Percentiles rank a stretch among this genome's conserved stretches.
These are phyloP conservation scores for Chamaetylas fuelleborni DNA, from an alignment of 2,113 vertebrate genomes.

Conservation along the genomic window DNA sequence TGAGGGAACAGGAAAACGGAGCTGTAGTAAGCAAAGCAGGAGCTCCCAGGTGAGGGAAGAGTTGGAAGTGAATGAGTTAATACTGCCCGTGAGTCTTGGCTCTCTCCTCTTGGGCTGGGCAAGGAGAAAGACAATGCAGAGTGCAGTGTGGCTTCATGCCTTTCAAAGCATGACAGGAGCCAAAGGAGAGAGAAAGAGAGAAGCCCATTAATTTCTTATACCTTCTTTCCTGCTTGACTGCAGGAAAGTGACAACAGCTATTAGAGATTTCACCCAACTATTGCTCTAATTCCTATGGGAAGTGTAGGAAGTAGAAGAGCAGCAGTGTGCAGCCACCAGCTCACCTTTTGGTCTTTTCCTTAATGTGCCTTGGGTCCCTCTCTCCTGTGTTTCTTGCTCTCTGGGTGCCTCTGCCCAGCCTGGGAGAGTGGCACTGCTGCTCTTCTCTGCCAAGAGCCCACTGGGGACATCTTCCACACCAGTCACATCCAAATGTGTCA, in stretches of 20 bases:
- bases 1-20: background rate
- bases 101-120: background rate
- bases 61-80: background rate
- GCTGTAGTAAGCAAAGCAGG: background rate
- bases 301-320: background rate
- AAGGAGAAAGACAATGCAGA: background rate
- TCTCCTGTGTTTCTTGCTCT: background rate
- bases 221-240: background rate
- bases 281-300: background rate
- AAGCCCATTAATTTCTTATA: background rate
- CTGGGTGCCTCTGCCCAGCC: background rate
- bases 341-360: constrained; percentile 64
- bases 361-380: background rate
- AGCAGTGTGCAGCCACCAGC: background rate
- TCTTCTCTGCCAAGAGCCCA: background rate
- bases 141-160: background rate
- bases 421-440: background rate
- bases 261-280: background rate
- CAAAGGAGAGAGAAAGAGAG: background rate
- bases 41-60: background rate
- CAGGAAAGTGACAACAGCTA: background rate
- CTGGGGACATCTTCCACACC: background rate
- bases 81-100: background rate
- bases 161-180: background rate
- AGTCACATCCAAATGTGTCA: background rate